Base-by-base conservation (phyloP, 2,888 invertebrate species). In the Eugnorisma glareosa region DNA sequence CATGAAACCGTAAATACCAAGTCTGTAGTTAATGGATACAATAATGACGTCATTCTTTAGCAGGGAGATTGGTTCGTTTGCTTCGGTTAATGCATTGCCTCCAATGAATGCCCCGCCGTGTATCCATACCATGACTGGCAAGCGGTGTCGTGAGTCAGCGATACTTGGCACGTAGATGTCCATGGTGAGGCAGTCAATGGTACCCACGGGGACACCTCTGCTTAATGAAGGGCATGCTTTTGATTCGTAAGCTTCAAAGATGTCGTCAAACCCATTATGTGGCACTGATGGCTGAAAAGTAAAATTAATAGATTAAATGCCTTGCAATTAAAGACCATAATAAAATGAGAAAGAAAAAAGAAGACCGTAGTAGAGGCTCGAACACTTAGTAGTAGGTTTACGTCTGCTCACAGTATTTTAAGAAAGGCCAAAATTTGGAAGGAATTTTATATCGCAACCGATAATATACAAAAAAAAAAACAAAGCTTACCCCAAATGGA, bases 1-100 rank as follows among this genome's bases (percentile, higher is more conserved):
- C 63, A 93, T 82, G 35, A 93, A 93, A 8, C 93, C 93, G 37
- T 88, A 91, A 7, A 88, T 82, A 18, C 84, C 84, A 28, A 85
- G 64, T 61, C 84, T 73, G 48, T 85, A 85, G 40, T 75, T 82
- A 10, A 85, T 63, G 5, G 73, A 35, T 28, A 85, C 79, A 7
- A 85, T 11, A 35, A 85, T 78, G 13, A 84, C 85, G n/a, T 84
- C 78, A 59, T 81, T 51, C 37, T 59, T 76, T 5, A 85, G 31
- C 1, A 84, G n/a, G 31, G 67, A 69, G 8, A 40, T 35, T 15
- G 84, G 81, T 11, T 72, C 61, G 2, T 1, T 43, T 13, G 63
- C 43, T 45, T 74, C 51, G 6, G 1, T 15, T 13, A 40, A 15
- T 11, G 72, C 45, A 48, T 51, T 74, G 10, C 83, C 81, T 1